Percentiles rank a stretch among this genome's conserved stretches.
These are phyloP conservation scores for Dicaeum eximium DNA, from an alignment of 2,113 vertebrate genomes.

Conservation along the genomic window DNA sequence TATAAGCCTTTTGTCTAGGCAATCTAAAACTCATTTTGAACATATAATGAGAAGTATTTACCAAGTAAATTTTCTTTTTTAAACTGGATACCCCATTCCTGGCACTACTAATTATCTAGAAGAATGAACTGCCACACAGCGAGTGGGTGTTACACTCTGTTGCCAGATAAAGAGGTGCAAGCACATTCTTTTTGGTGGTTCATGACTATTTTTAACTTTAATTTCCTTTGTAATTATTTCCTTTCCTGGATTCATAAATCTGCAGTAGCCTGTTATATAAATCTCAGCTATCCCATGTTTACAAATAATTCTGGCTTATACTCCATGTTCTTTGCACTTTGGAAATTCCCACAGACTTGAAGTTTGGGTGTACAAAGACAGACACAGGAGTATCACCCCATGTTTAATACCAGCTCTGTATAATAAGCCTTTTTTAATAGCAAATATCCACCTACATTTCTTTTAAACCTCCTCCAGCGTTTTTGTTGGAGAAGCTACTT, in stretches of 20 bases:
- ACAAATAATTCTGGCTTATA: conserved; percentile 55
- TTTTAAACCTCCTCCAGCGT: background rate
- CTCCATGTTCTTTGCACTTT: conserved; percentile 7
- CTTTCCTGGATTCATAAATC: conserved; percentile 37
- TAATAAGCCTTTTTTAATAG: background rate
- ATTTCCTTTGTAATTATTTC: conserved; percentile 50
- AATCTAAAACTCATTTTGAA: conserved; percentile 30
- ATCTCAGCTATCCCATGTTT: conserved; percentile 35
- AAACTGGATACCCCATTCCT: background rate
- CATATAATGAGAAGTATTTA: conserved; percentile 35
- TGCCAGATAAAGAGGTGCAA: conserved; percentile 35
- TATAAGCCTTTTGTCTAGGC: conserved; percentile 23
- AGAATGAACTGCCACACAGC: conserved; percentile 16
- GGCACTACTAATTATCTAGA: background rate
- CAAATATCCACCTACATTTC: conserved; percentile 34
- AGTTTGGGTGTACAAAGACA: conserved; percentile 35
- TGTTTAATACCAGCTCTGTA: background rate
- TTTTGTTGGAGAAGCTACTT: conserved; percentile 46
- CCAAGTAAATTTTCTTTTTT: conserved; percentile 27
- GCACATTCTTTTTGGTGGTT: conserved; percentile 8
- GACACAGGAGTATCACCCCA: background rate
- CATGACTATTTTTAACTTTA: conserved; percentile 47
- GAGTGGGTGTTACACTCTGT: background rate
- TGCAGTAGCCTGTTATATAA: conserved; percentile 26
- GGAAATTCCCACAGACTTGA: conserved; percentile 21